Conservation (phyloP, 1,140 invertebrate species). For the Drosophila ogumai region DNA sequence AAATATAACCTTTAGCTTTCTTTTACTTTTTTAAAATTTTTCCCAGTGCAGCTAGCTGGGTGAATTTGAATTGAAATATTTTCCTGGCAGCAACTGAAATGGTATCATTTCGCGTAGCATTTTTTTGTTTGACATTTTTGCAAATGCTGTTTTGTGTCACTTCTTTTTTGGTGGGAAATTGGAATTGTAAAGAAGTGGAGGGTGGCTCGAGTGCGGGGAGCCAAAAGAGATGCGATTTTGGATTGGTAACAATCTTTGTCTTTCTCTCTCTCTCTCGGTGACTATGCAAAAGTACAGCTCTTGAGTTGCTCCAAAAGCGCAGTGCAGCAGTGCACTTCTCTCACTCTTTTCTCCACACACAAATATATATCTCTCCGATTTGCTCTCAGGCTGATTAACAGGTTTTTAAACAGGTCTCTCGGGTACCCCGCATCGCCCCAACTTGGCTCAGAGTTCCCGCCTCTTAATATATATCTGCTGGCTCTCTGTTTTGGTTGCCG, state of each 20-base stretch:
- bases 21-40: background rate
- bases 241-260: constrained; percentile 2
- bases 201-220: too few species aligned
- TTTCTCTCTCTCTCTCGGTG: background rate
- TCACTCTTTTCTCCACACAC: constrained; percentile 6
- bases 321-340: constrained; percentile 31
- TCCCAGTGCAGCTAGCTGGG: background rate
- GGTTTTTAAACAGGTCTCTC: constrained; percentile 80
- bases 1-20: background rate
- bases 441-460: constrained; percentile 6
- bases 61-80: constrained; percentile 50
- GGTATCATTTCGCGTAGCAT: constrained; percentile 40
- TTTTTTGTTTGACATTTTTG: constrained; percentile 74
- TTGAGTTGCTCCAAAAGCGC: constrained; percentile 52
- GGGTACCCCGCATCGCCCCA: constrained; percentile 19
- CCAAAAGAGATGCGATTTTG: background rate
- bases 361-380: constrained; percentile 20
- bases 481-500: constrained; percentile 59
- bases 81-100: constrained; percentile 6
- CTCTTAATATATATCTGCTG: constrained; percentile 1
- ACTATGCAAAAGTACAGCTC: constrained; percentile 60
- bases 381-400: constrained; percentile 63
- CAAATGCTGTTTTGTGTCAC: constrained; percentile 40
- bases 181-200: constrained; percentile 1
- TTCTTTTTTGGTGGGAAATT: background rate